Base-by-base conservation (phyloP, 2,113 vertebrate genomes). In the Albula goreensis region DNA sequence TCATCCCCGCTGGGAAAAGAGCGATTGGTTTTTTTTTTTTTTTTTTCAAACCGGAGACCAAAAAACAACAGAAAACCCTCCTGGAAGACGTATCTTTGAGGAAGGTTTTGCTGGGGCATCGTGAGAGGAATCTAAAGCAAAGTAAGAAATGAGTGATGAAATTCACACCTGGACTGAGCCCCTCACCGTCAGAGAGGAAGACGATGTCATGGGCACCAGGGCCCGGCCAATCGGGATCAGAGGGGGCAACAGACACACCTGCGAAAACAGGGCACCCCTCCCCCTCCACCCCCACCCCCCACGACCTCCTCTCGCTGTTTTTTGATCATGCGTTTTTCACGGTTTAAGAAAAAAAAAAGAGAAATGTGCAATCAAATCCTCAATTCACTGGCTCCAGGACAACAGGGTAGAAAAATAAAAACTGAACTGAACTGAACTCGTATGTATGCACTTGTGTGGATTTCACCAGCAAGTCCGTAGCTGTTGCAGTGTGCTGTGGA, bases 371-470 rank as follows among this genome's bases (percentile, higher is more conserved):
- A 96, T 95, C 92, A 86, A 94, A 95, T 95, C 95, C 95, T 96
- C 95, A 15, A 94, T 88, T 96, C 94, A 92, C 95, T 95, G 95
- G 96, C 93, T 95, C 92, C 94, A 96, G 94, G 95, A 96, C 94
- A 95, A 96, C 96, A 96, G 96, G 95, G 96, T 97, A 97, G 96
- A 94, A 60, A 60, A 41, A 41, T 41, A 41, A 41, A 41, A 41
- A 41, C 31, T 41, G 31, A 41, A 41, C 31, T 41, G 31, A 41
- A 95, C 93, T 95, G 94, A 95, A 88, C 95, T 95, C 95, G 95
- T 96, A 93, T 96, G 95, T 96, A 93, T 96, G 96, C 96, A 96
- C 95, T 96, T 95, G 94, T 95, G 94, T 93, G 95, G 94, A 94
- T 91, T 94, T 96, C 96, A 97, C 97, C 96, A 96, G 95, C 90